phyloP scores from a whole-genome alignment of 2,797 vertebrate genomes.

The Mustela erminea region DNA sequence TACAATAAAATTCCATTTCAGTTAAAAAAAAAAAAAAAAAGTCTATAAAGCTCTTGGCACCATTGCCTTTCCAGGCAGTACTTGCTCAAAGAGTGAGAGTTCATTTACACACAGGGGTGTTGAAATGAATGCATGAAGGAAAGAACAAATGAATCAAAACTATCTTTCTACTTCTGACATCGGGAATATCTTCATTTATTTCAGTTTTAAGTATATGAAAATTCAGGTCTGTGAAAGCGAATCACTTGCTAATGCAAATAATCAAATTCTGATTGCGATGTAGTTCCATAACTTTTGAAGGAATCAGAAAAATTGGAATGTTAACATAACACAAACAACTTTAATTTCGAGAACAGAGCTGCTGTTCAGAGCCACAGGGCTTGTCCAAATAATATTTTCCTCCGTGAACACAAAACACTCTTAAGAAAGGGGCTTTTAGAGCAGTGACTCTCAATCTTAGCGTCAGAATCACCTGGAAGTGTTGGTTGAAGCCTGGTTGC shows the following conservation, averaged over 20 bases:
- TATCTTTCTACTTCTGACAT: neutral
- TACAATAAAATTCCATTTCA: neutral
- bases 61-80: too few species aligned
- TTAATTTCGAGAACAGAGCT: neutral
- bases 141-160: neutral
- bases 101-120: neutral
- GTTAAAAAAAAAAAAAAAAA: neutral
- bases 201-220: neutral
- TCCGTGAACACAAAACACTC: neutral
- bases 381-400: neutral
- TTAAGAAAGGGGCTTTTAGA: neutral
- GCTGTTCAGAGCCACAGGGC: neutral
- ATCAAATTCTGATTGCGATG: neutral
- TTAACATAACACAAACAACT: neutral
- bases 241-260: neutral
- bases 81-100: neutral
- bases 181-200: neutral
- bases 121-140: neutral
- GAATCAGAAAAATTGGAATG: neutral
- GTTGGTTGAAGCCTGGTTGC: neutral
- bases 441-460: neutral
- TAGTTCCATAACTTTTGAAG: neutral
- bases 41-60: neutral
- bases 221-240: neutral
- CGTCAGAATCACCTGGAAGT: neutral